phyloP scores from a whole-genome alignment of 1,140 invertebrate species.

The Oedothorax gibbosus region DNA sequence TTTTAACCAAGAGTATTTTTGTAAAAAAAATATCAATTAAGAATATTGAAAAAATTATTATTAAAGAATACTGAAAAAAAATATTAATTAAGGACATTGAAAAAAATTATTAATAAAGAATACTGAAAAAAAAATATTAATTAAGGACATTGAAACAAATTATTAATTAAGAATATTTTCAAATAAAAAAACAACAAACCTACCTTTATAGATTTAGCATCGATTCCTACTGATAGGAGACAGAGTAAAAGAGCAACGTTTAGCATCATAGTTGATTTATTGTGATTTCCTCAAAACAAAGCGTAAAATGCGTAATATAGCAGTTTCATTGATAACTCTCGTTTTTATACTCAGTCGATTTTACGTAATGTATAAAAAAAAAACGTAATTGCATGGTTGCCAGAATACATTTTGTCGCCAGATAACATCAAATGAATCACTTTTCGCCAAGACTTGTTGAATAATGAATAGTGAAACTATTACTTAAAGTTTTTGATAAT shows the following conservation, averaged over 20 bases:
- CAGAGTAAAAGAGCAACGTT: not conserved
- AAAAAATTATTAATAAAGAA: too few species aligned
- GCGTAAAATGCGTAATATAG: not conserved
- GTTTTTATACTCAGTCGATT: constrained; percentile 23
- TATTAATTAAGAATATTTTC: not conserved
- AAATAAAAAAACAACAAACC: not conserved
- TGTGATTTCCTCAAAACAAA: not conserved
- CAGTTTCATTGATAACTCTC: constrained; percentile 30
- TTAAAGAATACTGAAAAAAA: too few species aligned
- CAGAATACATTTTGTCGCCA: not conserved
- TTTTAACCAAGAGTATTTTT: too few species aligned
- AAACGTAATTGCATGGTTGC: constrained; percentile 18
- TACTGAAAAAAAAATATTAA: too few species aligned
- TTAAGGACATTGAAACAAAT: too few species aligned
- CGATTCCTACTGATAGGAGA: not conserved
- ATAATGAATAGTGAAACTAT: too few species aligned
- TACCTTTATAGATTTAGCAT: constrained; percentile 24
- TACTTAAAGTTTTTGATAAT: too few species aligned
- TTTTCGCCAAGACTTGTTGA: too few species aligned
- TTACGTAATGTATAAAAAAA: constrained; percentile 1
- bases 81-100: too few species aligned
- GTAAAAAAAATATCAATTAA: too few species aligned
- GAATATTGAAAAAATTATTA: too few species aligned
- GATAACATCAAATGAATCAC: too few species aligned
- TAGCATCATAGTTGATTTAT: constrained; percentile 1